phyloP scores from a whole-genome alignment of 2,113 vertebrate species.

The Cervus canadensis region DNA sequence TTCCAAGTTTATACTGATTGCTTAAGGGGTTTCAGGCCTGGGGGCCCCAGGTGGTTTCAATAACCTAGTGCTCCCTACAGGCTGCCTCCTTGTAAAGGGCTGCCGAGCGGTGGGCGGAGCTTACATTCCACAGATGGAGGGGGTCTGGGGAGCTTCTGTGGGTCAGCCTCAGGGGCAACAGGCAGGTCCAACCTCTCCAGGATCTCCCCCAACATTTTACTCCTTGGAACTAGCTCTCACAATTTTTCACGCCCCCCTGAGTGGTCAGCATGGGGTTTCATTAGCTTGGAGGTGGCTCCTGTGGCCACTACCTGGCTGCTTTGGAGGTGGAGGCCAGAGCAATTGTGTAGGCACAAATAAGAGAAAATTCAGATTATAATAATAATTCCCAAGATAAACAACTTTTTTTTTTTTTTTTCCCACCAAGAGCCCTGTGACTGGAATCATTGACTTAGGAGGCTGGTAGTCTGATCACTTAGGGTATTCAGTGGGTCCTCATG shows the following conservation, averaged over 20 bases:
- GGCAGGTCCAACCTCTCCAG: too few species aligned
- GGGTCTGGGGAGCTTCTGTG: background rate
- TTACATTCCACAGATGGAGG: accelerated
- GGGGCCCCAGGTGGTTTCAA: background rate
- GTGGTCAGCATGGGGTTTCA: background rate
- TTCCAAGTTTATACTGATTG: background rate
- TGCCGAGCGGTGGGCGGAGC: accelerated
- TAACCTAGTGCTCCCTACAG: background rate
- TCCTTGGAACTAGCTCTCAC: background rate
- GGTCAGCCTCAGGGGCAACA: too few species aligned
- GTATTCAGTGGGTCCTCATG: background rate
- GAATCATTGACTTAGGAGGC: background rate
- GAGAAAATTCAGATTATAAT: background rate
- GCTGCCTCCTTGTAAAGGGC: background rate
- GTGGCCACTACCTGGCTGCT: too few species aligned
- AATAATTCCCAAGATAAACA: background rate
- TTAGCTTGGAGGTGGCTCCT: background rate
- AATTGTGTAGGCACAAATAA: background rate
- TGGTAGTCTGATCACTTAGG: background rate
- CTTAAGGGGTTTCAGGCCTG: background rate
- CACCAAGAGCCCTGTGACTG: background rate
- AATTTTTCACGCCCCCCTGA: background rate
- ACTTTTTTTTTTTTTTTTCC: background rate
- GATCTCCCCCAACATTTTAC: background rate
- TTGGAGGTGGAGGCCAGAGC: too few species aligned